Evolutionary conservation across 2,113 vertebrate species (phyloP).

Genomic region (Melospiza melodia): DNA sequence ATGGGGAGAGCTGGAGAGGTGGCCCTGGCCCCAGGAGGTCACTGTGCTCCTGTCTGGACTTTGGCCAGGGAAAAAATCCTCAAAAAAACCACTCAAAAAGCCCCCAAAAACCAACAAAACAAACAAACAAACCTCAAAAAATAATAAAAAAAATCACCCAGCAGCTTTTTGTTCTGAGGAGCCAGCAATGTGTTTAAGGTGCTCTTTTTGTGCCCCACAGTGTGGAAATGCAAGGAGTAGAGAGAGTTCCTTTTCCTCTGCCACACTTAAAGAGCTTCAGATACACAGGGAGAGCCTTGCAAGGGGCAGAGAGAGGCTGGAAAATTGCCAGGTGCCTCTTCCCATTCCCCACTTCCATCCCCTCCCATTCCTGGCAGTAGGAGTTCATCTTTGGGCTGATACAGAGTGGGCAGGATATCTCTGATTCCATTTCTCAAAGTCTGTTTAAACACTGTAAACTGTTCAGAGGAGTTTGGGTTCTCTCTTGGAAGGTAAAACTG

Average conservation of each 20-base stretch:
- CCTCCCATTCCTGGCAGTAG: neutral
- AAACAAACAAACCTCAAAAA: too few species aligned
- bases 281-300: neutral
- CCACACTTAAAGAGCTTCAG: neutral
- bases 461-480: neutral
- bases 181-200: neutral
- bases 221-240: fast-evolving
- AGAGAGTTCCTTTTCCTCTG: neutral
- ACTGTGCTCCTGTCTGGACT: neutral
- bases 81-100: too few species aligned
- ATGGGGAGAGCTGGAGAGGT: neutral
- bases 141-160: too few species aligned
- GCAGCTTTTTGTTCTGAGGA: neutral
- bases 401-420: neutral
- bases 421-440: neutral
- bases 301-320: neutral
- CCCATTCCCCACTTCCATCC: neutral
- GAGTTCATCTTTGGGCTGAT: neutral
- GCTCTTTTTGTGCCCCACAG: fast-evolving
- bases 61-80: neutral
- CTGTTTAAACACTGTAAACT: neutral
- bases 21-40: neutral
- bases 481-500: neutral
- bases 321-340: neutral
- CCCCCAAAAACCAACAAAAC: too few species aligned